Conservation (phyloP, 53 echinoderm and acorn worm species). For the Paracentrotus lividus region DNA sequence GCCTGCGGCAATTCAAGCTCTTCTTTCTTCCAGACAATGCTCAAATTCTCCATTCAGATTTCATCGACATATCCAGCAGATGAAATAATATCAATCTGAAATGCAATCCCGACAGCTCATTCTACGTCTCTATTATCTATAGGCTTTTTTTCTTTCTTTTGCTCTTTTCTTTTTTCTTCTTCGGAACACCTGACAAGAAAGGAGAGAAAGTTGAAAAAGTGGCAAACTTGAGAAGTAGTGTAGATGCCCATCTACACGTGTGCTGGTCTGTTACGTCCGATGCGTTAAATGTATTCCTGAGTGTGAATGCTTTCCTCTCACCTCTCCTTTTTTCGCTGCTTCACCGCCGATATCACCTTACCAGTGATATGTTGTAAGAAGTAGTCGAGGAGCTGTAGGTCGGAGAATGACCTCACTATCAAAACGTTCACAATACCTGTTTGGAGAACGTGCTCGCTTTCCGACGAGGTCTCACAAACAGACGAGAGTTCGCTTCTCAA, state of each 20-base stretch:
- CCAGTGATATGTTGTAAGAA: conserved; percentile 67
- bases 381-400: conserved; percentile 66
- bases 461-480: conserved; percentile 60
- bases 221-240: conserved; percentile 65
- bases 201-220: conserved; percentile 60
- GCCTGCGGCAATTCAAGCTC: conserved; percentile 41
- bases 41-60: conserved; percentile 62
- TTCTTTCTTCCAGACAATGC: conserved; percentile 57
- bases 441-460: conserved; percentile 69
- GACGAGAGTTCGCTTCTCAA: conserved; percentile 65
- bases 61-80: conserved; percentile 68
- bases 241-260: conserved; percentile 66
- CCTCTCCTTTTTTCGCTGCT: conserved; percentile 63
- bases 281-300: conserved; percentile 64
- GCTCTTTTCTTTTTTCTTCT: background rate
- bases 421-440: conserved; percentile 75
- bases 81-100: conserved; percentile 73
- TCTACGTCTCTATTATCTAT: conserved; percentile 68
- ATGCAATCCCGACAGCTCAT: conserved; percentile 67
- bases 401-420: conserved; percentile 74
- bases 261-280: conserved; percentile 63
- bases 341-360: conserved; percentile 71
- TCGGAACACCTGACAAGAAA: conserved; percentile 54
- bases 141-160: conserved; percentile 38
- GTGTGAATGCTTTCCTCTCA: conserved; percentile 68